Base-by-base conservation (phyloP, 2,797 vertebrate genomes). In the Toxotes lorentzi region DNA sequence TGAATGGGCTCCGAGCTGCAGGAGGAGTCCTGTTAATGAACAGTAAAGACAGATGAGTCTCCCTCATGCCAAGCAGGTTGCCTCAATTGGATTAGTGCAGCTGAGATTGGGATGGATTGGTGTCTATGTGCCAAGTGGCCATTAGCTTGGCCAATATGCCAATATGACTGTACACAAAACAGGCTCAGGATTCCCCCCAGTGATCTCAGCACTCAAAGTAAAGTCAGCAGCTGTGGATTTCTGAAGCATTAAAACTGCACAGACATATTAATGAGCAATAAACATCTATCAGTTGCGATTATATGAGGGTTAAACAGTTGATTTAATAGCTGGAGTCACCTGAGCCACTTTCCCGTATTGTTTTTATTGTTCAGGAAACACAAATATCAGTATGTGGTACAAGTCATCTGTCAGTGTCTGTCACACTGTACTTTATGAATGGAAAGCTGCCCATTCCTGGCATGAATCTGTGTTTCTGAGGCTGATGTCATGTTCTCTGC, bases 61-160 rank as follows among this genome's bases (percentile, higher is more conserved):
- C 79, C 61, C 79, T 87, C 82, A 82, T 92, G 94, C 93, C 93
- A 94, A 91, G 91, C 90, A 91, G 91, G 90, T 92, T 89, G 76
- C 90, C 87, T 91, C 88, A 88, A 92, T 93, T 93, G 90, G 92
- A 94, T 94, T 93, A 94, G 87, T 58, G 87, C 86, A 86, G 86
- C 89, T 80, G 83, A 79, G 88, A 89, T 91, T 84, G 90, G 86
- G 91, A 93, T 91, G 90, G 91, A 93, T 90, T 85, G 83, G 89
- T 91, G 92, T 94, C 89, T 66, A 90, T 89, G 88, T 93, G 93
- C 94, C 92, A 95, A 94, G 88, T 79, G 86, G 82, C 90, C 86
- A 89, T 93, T 93, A 93, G 81, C 78, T 72, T 14, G 71, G 87
- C 86, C 84, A 83, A 89, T 87, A 87, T 79, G 89, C 82, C 87